Percentiles rank a stretch among this genome's conserved stretches.
phyloP scores from a whole-genome alignment of 2,797 vertebrate genomes.

The Sebastes dallii region DNA sequence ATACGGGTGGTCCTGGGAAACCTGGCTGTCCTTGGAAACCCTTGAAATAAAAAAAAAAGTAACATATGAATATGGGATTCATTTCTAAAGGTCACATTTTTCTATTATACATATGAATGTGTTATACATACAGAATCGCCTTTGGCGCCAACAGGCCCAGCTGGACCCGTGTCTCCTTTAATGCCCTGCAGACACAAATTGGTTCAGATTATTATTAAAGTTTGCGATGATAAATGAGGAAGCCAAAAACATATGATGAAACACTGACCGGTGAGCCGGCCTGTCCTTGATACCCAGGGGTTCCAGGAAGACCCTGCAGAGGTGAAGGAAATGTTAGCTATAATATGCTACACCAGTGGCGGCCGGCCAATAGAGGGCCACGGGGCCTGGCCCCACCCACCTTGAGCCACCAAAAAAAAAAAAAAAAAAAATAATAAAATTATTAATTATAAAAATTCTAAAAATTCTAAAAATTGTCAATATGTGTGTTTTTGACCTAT shows the following conservation, averaged over 20 bases:
- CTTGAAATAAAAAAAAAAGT: conserved; percentile 69
- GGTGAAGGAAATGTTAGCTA: conserved; percentile 19
- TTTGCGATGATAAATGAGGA: conserved; percentile 17
- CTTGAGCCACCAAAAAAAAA: no score
- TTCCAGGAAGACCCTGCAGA: conserved; percentile 90
- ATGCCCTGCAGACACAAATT: conserved; percentile 82
- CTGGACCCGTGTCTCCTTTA: conserved; percentile 88
- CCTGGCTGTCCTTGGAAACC: conserved; percentile 94
- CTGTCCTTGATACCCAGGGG: conserved; percentile 87
- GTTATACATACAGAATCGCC: conserved; percentile 87
- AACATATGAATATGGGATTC: not conserved
- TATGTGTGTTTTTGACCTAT: no score
- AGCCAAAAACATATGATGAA: not conserved
- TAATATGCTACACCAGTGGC: not conserved
- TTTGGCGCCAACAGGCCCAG: conserved; percentile 86
- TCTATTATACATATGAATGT: not conserved
- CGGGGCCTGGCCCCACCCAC: no score
- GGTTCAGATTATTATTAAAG: not conserved
- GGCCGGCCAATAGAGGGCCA: no score
- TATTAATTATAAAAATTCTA: no score
- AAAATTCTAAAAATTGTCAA: no score
- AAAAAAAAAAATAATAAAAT: no score
- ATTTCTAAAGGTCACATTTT: not conserved
- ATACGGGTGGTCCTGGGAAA: conserved; percentile 91
- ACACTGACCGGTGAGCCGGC: conserved; percentile 85